Evolutionary conservation across 2,888 invertebrate genomes (phyloP).

Genomic region (Penaeus monodon): DNA sequence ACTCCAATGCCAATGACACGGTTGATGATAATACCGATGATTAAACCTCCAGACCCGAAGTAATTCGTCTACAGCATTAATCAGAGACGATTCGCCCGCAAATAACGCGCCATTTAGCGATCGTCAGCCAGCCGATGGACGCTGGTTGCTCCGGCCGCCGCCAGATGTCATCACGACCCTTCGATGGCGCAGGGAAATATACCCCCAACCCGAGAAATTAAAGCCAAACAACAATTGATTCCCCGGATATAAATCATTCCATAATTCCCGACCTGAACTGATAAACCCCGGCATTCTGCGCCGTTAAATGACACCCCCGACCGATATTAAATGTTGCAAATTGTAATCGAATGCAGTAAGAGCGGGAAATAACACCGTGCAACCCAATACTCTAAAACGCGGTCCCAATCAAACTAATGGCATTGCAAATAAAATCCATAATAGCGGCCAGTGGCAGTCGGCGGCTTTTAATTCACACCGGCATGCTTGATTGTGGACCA

Average conservation of each 20-base stretch:
- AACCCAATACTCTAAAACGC: conserved; percentile 53
- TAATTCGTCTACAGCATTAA: conserved; percentile 23
- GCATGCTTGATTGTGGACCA: conserved; percentile 23
- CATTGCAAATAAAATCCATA: conserved; percentile 47
- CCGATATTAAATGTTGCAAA: conserved; percentile 50
- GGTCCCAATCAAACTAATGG: conserved; percentile 50
- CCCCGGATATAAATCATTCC: conserved; percentile 27
- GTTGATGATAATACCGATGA: conserved; percentile 20
- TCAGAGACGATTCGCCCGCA: conserved; percentile 15
- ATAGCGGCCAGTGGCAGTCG: conserved; percentile 30
- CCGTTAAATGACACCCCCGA: conserved; percentile 47
- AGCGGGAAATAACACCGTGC: conserved; percentile 36
- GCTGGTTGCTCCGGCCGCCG: not conserved
- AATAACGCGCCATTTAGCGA: conserved; percentile 9
- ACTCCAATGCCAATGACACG: not conserved
- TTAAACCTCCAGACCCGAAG: conserved; percentile 1
- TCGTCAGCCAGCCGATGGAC: not conserved
- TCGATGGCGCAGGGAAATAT: conserved; percentile 3
- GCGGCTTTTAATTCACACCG: conserved; percentile 32
- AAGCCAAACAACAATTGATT: conserved; percentile 36
- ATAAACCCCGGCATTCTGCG: conserved; percentile 19
- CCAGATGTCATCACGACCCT: conserved; percentile 21
- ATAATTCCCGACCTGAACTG: conserved; percentile 33
- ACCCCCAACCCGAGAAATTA: conserved; percentile 15
- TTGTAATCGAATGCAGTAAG: conserved; percentile 49